phyloP scores from a whole-genome alignment of 2,113 vertebrate species.

The Clarias gariepinus region DNA sequence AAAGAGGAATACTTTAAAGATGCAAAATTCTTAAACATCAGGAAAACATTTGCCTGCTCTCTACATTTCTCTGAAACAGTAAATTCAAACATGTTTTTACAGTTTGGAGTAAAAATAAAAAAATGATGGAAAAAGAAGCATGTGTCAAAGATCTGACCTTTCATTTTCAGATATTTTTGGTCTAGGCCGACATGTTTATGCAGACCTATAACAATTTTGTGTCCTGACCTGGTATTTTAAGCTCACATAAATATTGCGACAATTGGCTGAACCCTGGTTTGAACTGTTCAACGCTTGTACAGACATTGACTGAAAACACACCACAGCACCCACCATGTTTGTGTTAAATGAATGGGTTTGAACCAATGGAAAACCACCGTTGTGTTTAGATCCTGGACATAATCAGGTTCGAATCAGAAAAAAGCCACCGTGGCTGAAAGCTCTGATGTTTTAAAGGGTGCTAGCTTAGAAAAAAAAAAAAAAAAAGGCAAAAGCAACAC shows the following conservation, averaged over 20 bases:
- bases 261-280: slow-evolving; percentile 10
- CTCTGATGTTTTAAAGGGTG: not conserved
- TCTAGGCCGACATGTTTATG: not conserved
- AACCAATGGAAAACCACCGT: not conserved
- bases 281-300: not conserved
- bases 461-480: not conserved
- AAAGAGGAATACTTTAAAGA: not conserved
- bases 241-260: not conserved
- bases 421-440: not conserved
- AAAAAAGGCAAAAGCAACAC: not conserved
- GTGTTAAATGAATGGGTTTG: slow-evolving; percentile 1
- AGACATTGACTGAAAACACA: not conserved
- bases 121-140: not conserved
- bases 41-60: not conserved
- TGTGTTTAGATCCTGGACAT: slow-evolving; percentile 2
- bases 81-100: not conserved
- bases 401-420: not conserved
- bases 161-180: not conserved
- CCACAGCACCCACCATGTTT: not conserved
- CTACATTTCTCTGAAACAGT: not conserved
- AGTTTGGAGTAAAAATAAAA: not conserved
- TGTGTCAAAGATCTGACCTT: not conserved
- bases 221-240: slow-evolving; percentile 10
- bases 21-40: not conserved
- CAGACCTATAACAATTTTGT: not conserved